Evolutionary conservation across 2,888 invertebrate genomes (phyloP).

Genomic region (Drosophila subquinaria): DNA sequence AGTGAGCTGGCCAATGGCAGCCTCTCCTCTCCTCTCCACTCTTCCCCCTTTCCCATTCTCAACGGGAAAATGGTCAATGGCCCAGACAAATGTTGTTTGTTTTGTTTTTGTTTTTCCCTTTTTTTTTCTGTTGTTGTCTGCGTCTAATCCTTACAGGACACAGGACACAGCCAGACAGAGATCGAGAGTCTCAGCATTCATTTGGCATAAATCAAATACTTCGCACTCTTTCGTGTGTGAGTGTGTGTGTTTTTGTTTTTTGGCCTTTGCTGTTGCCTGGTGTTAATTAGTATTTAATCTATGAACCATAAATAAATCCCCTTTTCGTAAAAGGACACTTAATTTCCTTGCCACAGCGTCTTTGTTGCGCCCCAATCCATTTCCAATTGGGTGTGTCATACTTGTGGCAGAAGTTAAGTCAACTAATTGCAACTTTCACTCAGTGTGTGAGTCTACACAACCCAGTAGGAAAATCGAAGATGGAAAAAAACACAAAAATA

Average conservation of each 20-base stretch:
- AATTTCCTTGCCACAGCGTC: constrained; percentile 55
- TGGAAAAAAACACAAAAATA: neutral
- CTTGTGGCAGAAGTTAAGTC: constrained; percentile 60
- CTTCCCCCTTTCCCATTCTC: neutral
- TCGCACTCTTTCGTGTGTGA: constrained; percentile 15
- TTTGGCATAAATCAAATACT: constrained; percentile 77
- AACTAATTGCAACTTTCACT: constrained; percentile 73
- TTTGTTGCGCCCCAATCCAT: constrained; percentile 65
- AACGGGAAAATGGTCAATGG: constrained; percentile 67
- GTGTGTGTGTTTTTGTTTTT: constrained; percentile 23
- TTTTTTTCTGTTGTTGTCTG: constrained; percentile 38
- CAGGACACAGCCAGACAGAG: constrained; percentile 22
- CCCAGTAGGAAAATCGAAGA: constrained; percentile 3
- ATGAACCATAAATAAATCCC: constrained; percentile 81
- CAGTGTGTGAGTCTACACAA: neutral
- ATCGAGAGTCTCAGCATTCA: constrained; percentile 50
- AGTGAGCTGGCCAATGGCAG: constrained; percentile 45
- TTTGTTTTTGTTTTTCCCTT: constrained; percentile 22
- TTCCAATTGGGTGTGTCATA: constrained; percentile 70
- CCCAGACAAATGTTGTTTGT: constrained; percentile 65
- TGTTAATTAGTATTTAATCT: constrained; percentile 84
- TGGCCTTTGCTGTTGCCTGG: constrained; percentile 54
- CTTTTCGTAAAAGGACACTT: constrained; percentile 70
- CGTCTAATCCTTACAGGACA: constrained; percentile 70
- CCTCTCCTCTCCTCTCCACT: neutral